phyloP scores from a whole-genome alignment of 2,113 vertebrate species.

The Piprites chloris region DNA sequence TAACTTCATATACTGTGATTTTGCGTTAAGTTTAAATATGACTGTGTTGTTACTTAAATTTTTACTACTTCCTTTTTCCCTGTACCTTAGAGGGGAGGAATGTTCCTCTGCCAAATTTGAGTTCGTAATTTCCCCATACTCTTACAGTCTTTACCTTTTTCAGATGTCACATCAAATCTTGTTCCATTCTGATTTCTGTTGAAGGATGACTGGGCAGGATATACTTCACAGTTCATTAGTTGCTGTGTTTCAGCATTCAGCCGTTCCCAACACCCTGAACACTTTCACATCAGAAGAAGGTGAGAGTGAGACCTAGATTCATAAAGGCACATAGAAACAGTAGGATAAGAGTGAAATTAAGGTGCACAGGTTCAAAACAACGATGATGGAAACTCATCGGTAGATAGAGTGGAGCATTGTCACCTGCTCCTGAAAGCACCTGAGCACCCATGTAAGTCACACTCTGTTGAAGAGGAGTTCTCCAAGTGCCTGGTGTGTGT shows the following conservation, averaged over 20 bases:
- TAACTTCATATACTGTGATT: neutral
- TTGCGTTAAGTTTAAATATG: neutral
- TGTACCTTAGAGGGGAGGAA: neutral
- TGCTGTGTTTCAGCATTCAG: neutral
- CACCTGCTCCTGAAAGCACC: neutral
- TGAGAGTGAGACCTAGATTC: neutral
- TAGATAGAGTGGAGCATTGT: neutral
- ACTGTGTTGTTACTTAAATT: neutral
- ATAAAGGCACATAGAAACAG: neutral
- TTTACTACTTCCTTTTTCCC: neutral
- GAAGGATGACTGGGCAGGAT: neutral
- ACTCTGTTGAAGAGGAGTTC: neutral
- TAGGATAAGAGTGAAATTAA: neutral
- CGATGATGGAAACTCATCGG: neutral
- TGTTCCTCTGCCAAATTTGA: neutral
- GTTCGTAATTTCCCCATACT: neutral
- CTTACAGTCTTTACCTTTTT: neutral
- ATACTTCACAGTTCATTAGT: neutral
- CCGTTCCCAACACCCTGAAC: neutral
- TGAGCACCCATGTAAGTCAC: accelerated
- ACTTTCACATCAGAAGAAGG: neutral
- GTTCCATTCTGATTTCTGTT: neutral
- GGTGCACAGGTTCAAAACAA: neutral
- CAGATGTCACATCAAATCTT: neutral
- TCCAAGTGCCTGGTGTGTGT: neutral